Evolutionary conservation across 2,888 invertebrate species (phyloP).

Genomic region (Chrysolina americana): DNA sequence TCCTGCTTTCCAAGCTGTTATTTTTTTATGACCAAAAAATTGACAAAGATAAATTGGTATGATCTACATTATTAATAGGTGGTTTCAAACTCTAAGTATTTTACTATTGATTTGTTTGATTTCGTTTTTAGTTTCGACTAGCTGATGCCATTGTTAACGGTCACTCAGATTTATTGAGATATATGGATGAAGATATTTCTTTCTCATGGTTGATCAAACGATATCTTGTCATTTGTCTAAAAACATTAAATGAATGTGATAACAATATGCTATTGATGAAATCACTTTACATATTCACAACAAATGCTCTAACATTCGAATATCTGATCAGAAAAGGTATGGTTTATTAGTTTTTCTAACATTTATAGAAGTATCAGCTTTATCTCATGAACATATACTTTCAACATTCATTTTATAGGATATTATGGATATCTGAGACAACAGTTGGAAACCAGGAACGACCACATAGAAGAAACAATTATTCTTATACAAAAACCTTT

Average conservation of each 20-base stretch:
- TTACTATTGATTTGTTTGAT: not conserved
- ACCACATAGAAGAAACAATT: constrained; percentile 77
- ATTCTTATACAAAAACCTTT: constrained; percentile 86
- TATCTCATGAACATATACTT: not conserved
- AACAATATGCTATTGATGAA: constrained; percentile 81
- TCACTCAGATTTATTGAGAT: constrained; percentile 53
- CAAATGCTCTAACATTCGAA: constrained; percentile 70
- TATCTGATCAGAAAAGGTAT: constrained; percentile 75
- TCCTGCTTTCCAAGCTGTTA: constrained; percentile 78
- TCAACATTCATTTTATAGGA: constrained; percentile 68
- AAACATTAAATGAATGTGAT: constrained; percentile 55
- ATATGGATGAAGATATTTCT: constrained; percentile 61
- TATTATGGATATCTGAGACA: constrained; percentile 83
- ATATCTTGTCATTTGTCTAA: constrained; percentile 64
- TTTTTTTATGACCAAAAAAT: constrained; percentile 82
- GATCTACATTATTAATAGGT: constrained; percentile 40
- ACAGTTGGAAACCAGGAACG: constrained; percentile 75
- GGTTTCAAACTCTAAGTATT: not conserved
- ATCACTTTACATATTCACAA: constrained; percentile 83
- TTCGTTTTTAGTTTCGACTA: constrained; percentile 64
- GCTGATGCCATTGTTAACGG: constrained; percentile 68
- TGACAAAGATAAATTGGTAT: constrained; percentile 80
- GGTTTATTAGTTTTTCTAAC: constrained; percentile 15
- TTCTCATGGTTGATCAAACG: constrained; percentile 70
- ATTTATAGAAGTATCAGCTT: not conserved